phyloP scores from a whole-genome alignment of 2,888 invertebrate genomes.

The Myathropa florea region DNA sequence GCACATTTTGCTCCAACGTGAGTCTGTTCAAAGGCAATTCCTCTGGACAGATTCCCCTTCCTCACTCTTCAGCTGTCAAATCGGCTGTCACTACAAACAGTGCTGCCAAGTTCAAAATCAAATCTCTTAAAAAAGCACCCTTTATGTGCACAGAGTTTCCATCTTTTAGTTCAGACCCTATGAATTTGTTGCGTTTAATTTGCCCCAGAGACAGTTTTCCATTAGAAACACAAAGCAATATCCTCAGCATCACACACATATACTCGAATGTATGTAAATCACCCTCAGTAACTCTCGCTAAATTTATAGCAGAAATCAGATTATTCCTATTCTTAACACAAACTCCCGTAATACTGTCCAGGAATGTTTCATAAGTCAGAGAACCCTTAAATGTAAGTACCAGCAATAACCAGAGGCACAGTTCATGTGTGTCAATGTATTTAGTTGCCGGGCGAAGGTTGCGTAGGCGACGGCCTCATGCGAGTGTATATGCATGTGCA shows the following conservation, averaged over 20 bases:
- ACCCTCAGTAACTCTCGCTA: not conserved
- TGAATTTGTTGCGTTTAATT: not conserved
- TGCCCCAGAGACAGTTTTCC: too few species aligned
- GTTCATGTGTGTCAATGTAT: slow-evolving; percentile 7
- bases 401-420: slow-evolving; percentile 38
- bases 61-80: too few species aligned
- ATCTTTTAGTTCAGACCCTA: too few species aligned
- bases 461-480: slow-evolving; percentile 21
- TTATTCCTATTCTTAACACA: slow-evolving; percentile 31
- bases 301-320: not conserved
- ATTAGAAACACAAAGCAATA: not conserved
- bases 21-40: too few species aligned
- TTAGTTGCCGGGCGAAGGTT: slow-evolving; percentile 23
- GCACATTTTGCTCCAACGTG: too few species aligned
- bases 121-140: too few species aligned
- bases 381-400: slow-evolving; percentile 60
- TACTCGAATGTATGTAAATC: too few species aligned
- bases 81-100: too few species aligned
- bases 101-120: too few species aligned
- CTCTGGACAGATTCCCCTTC: too few species aligned
- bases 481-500: not conserved
- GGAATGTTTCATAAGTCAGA: slow-evolving; percentile 69
- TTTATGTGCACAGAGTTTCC: too few species aligned
- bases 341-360: slow-evolving; percentile 63
- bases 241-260: not conserved